Base-by-base conservation (phyloP, 2,888 invertebrate species). In the Notocelia uddmanniana region DNA sequence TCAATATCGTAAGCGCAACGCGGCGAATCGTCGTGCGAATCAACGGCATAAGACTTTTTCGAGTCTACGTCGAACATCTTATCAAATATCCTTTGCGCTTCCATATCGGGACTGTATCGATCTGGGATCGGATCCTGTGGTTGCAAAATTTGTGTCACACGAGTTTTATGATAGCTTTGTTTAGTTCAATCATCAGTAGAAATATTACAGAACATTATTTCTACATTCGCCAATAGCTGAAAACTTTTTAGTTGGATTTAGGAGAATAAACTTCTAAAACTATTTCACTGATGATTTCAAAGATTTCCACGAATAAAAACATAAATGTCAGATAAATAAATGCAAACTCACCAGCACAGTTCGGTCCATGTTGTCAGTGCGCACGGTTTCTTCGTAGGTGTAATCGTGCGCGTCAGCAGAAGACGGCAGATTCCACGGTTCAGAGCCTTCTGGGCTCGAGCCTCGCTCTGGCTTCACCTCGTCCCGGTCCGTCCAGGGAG, bases 91-190 rank as follows among this genome's bases (percentile, higher is more conserved):
- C 93, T 89, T 88, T 94, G 93, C 82, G 93, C 93, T 85, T 94
- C 93, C 89, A 93, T 89, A 89, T 94, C 94, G 85, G 94, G 94
- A 90, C 94, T 94, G 93, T 94, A 94, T 84, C 93, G 91, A 91
- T 93, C 94, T 86, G 90, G 91, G 85, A 94, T 90, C 84, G 91
- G 85, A 77, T 91, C 93, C 93, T 93, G 93, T 85, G 90, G 92
- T 89, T 86, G 88, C 86, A 92, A 91, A 93, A 92, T 83, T 83
- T 85, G 84, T 68, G 76, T 78, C 76, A 75, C 76, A 78, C 74
- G 74, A 66, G 34, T 70, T 57, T 60, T 54, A 73, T 62, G 72
- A 52, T 62, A 64, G 71, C 55, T 50, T 54, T 62, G 48, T 18
- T 31, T 54, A 31, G 58, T 74, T 79, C 78, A 81, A 79, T 78